These are phyloP conservation scores for Drosophila teissieri DNA, from an alignment of 1,140 invertebrate genomes.

Conservation along the genomic window DNA sequence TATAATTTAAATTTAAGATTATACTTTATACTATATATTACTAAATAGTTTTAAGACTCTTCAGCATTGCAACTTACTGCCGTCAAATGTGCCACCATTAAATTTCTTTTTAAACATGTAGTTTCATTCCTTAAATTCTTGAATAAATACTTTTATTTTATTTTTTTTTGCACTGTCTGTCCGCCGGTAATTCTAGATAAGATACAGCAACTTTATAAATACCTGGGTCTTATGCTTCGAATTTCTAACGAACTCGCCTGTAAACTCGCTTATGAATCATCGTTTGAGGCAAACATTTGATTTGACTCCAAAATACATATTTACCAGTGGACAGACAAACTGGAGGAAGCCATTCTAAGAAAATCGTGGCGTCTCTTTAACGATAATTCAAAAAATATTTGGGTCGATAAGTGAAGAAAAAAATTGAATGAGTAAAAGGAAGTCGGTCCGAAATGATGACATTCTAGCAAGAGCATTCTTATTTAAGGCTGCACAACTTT, in stretches of 20 bases:
- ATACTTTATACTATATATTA: too few relatives aligned
- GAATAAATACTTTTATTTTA: slow-evolving; percentile 23
- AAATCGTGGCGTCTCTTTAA: background rate
- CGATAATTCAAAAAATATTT: too few relatives aligned
- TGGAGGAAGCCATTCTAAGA: background rate
- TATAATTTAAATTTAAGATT: too few relatives aligned
- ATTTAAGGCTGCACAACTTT: too few relatives aligned
- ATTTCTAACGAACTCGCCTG: slow-evolving; percentile 22
- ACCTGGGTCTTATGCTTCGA: slow-evolving; percentile 27
- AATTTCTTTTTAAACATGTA: slow-evolving; percentile 13
- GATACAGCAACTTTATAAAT: slow-evolving; percentile 43
- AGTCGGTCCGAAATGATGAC: background rate
- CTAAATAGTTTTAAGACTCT: background rate
- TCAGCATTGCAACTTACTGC: background rate
- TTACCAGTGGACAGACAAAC: background rate
- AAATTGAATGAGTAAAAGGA: slow-evolving; percentile 8
- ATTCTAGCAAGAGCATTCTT: background rate
- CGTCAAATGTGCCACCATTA: background rate
- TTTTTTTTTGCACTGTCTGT: slow-evolving; percentile 19
- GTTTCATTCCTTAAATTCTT: slow-evolving; percentile 1
- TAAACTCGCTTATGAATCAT: slow-evolving; percentile 21
- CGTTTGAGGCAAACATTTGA: slow-evolving; percentile 30
- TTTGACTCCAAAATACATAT: slow-evolving; percentile 6
- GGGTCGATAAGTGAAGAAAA: too few relatives aligned
- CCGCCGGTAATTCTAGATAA: slow-evolving; percentile 28